These are phyloP conservation scores for Hesperophylax magnus DNA, from an alignment of 1,140 invertebrate genomes.

Conservation along the genomic window DNA sequence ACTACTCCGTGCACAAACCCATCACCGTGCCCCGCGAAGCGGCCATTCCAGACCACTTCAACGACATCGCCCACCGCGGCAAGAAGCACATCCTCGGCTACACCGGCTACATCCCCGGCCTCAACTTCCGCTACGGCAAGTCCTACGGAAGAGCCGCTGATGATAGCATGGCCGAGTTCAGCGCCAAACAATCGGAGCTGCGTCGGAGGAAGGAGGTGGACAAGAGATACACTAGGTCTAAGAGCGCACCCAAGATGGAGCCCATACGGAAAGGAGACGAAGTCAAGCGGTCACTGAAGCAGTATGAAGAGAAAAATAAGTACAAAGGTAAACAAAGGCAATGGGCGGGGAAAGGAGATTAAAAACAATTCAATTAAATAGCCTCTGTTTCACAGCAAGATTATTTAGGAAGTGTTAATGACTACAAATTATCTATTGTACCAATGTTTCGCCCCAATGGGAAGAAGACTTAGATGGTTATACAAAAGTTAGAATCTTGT, in stretches of 20 bases:
- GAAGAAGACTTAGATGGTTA: too few species aligned
- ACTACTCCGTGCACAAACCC: slow-evolving; percentile 50
- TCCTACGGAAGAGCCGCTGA: slow-evolving; percentile 79
- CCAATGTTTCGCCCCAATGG: too few species aligned
- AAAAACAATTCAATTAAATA: too few species aligned
- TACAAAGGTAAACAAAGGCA: slow-evolving; percentile 67
- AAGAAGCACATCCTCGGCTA: slow-evolving; percentile 78
- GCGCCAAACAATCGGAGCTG: slow-evolving; percentile 71
- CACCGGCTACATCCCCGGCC: slow-evolving; percentile 73
- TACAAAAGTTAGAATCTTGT: too few species aligned
- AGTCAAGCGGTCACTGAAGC: slow-evolving; percentile 66
- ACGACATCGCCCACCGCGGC: slow-evolving; percentile 65
- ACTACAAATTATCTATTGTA: too few species aligned
- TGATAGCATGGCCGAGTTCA: slow-evolving; percentile 78
- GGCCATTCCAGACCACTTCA: slow-evolving; percentile 65
- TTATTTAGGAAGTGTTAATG: too few species aligned
- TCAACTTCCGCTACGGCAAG: slow-evolving; percentile 75
- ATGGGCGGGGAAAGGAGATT: too few species aligned
- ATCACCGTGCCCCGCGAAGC: slow-evolving; percentile 61
- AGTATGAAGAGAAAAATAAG: slow-evolving; percentile 69
- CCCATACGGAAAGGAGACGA: slow-evolving; percentile 70
- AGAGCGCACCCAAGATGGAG: slow-evolving; percentile 71
- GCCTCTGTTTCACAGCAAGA: too few species aligned
- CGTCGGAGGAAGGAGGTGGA: slow-evolving; percentile 69
- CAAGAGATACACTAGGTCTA: slow-evolving; percentile 67